Evolutionary conservation across 2,888 invertebrate species (phyloP).

Genomic region (Masnerella sp.): DNA sequence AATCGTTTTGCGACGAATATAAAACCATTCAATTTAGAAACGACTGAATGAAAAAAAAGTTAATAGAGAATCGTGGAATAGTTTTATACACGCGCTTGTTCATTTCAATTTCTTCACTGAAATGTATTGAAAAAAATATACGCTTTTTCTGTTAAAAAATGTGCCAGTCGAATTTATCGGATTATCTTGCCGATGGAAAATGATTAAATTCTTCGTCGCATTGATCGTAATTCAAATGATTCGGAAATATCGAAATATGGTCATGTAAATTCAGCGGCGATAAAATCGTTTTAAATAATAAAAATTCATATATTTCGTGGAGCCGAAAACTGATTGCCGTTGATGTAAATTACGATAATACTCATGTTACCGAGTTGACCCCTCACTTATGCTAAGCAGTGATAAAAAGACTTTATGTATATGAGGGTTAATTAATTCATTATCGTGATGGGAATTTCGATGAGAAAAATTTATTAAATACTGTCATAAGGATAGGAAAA

Average conservation of each 20-base stretch:
- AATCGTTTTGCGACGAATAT: neutral
- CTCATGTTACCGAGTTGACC: slow-evolving; percentile 49
- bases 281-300: slow-evolving; percentile 25
- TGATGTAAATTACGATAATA: slow-evolving; percentile 57
- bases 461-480: slow-evolving; percentile 47
- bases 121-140: too few relatives aligned
- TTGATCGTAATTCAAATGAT: neutral
- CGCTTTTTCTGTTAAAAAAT: too few relatives aligned
- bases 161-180: too few relatives aligned
- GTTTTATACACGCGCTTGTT: too few relatives aligned
- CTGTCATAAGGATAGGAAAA: slow-evolving; percentile 30
- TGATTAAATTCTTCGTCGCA: neutral
- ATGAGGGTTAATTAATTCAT: slow-evolving; percentile 60
- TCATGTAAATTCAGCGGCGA: neutral
- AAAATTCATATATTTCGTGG: slow-evolving; percentile 38
- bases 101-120: too few relatives aligned
- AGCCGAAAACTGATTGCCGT: slow-evolving; percentile 52
- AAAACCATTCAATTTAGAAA: neutral
- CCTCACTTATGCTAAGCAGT: slow-evolving; percentile 55
- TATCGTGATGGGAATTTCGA: slow-evolving; percentile 55
- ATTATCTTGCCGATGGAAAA: too few relatives aligned
- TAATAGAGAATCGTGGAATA: too few relatives aligned
- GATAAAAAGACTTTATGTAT: slow-evolving; percentile 53
- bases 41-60: neutral
- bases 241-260: neutral